Evolutionary conservation across 2,888 invertebrate species (phyloP).

Genomic region (Philereme transversata): DNA sequence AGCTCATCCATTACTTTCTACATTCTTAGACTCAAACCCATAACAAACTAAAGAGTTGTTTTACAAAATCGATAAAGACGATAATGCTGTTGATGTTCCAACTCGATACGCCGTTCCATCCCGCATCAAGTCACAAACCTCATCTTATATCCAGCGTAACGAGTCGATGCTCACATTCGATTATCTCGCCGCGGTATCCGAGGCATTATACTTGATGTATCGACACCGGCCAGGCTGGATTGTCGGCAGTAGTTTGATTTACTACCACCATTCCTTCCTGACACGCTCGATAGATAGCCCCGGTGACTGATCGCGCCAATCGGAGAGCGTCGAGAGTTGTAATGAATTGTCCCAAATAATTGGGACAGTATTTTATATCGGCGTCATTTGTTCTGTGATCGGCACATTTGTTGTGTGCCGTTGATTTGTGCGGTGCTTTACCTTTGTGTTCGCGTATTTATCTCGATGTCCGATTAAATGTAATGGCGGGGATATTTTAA

Average conservation of each 20-base stretch:
- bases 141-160: conserved; percentile 82
- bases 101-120: conserved; percentile 58
- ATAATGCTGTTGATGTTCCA: conserved; percentile 46
- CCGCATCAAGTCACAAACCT: conserved; percentile 64
- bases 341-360: conserved; percentile 84
- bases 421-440: conserved; percentile 79
- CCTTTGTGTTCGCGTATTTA: conserved; percentile 65
- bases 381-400: conserved; percentile 78
- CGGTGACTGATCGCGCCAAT: conserved; percentile 66
- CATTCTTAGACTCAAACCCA: background rate
- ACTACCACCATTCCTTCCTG: conserved; percentile 78
- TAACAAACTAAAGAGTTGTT: background rate
- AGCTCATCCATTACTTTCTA: conserved; percentile 11
- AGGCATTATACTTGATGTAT: conserved; percentile 83
- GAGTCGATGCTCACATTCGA: conserved; percentile 83
- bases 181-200: conserved; percentile 83
- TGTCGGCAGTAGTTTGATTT: conserved; percentile 80
- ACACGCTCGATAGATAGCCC: conserved; percentile 58
- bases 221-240: conserved; percentile 79
- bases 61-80: conserved; percentile 46
- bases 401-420: conserved; percentile 74
- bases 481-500: conserved; percentile 30
- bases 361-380: conserved; percentile 82
- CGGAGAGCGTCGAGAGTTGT: conserved; percentile 74
- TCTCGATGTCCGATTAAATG: conserved; percentile 49